Evolutionary conservation across 2,113 vertebrate species (phyloP).

Genomic region (Pardalotus punctatus): DNA sequence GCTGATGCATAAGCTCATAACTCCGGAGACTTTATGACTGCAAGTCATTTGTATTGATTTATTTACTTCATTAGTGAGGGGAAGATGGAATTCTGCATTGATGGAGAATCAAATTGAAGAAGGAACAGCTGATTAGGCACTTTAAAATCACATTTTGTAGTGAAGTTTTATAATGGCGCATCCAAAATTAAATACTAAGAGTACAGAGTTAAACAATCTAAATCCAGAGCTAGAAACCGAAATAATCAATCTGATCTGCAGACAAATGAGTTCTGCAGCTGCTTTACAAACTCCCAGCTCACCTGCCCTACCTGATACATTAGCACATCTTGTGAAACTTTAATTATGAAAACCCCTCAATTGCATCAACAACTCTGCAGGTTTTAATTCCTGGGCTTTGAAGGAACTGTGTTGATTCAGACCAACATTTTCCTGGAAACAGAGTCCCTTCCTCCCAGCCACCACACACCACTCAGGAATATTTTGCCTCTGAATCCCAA

Average conservation of each 20-base stretch:
- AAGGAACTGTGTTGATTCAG: neutral
- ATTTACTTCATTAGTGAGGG: constrained; percentile 11
- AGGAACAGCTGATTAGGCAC: neutral
- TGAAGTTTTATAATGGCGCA: neutral
- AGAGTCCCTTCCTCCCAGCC: neutral
- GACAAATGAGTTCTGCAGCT: neutral
- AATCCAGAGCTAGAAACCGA: neutral
- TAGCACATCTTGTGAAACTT: too few relatives aligned
- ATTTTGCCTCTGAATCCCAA: neutral
- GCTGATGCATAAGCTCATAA: neutral
- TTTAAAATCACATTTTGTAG: neutral
- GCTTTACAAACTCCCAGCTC: neutral
- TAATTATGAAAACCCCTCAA: neutral
- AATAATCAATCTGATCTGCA: neutral
- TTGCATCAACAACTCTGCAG: neutral
- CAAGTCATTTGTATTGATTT: constrained; percentile 23
- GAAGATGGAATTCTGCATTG: constrained; percentile 12
- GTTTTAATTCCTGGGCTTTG: neutral
- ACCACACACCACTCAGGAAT: neutral
- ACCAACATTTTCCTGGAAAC: neutral
- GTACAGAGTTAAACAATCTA: neutral
- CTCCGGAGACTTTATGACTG: neutral
- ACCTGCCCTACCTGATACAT: neutral
- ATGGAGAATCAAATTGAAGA: neutral
- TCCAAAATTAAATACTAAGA: neutral